Percentiles rank a stretch among this genome's conserved stretches.
These are phyloP conservation scores for Clarias gariepinus DNA, from an alignment of 2,113 vertebrate genomes.

Conservation along the genomic window DNA sequence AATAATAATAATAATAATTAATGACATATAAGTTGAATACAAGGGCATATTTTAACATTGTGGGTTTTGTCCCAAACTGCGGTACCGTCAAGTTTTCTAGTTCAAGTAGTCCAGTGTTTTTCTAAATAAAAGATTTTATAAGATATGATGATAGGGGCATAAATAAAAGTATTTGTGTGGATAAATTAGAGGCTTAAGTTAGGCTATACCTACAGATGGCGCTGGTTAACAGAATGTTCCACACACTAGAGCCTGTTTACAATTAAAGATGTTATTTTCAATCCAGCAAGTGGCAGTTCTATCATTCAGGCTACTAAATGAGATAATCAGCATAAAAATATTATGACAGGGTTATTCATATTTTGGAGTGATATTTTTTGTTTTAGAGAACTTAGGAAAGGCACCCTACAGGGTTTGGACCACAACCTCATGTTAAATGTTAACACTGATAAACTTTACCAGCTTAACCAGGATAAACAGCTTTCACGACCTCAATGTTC, in stretches of 20 bases:
- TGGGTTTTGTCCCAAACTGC: too few species aligned
- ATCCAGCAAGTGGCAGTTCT: neutral
- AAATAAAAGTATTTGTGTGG: neutral
- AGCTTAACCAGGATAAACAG: neutral
- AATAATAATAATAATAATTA: too few species aligned
- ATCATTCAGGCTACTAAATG: neutral
- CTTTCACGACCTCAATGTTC: neutral
- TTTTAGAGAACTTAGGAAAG: neutral
- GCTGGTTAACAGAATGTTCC: neutral
- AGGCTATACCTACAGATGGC: conserved; percentile 1
- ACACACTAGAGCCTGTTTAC: neutral
- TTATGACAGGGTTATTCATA: neutral
- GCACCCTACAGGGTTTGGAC: neutral
- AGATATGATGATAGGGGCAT: neutral
- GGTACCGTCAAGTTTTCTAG: neutral
- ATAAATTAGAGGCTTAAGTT: neutral
- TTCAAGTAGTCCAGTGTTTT: neutral
- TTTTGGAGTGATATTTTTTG: neutral
- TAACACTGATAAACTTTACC: neutral
- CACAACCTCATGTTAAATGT: neutral
- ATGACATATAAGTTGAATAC: too few species aligned
- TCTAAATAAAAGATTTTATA: neutral
- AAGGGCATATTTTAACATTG: too few species aligned
- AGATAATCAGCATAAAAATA: neutral
- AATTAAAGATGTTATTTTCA: neutral